Conservation (phyloP, 2,888 invertebrate species). For the Galeruca laticollis region DNA sequence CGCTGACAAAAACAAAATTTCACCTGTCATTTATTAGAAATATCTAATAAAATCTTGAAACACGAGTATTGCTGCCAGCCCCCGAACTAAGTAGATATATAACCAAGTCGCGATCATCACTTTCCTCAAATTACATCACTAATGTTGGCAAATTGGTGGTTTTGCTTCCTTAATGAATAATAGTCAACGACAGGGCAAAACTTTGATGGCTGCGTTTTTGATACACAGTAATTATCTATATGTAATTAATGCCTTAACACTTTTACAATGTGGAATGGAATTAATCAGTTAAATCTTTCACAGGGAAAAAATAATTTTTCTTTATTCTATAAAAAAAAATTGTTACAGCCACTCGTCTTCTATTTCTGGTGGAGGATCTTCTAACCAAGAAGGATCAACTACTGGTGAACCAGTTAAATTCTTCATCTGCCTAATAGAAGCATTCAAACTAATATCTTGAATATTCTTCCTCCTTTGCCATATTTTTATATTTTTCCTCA, state of each 20-base stretch:
- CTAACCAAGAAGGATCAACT: conserved; percentile 49
- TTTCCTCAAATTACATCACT: conserved; percentile 44
- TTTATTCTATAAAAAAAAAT: conserved; percentile 2
- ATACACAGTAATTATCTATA: conserved; percentile 42
- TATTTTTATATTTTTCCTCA: conserved; percentile 56
- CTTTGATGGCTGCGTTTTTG: conserved; percentile 42
- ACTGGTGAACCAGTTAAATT: conserved; percentile 48
- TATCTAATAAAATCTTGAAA: background rate
- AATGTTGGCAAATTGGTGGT: conserved; percentile 46
- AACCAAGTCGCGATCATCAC: conserved; percentile 39
- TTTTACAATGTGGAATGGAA: conserved; percentile 18
- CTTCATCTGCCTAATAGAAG: conserved; percentile 59
- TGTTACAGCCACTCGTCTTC: conserved; percentile 17
- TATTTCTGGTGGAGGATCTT: conserved; percentile 37
- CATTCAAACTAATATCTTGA: conserved; percentile 57
- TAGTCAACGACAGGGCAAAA: conserved; percentile 40
- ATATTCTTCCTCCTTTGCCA: conserved; percentile 54
- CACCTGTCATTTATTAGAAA: too few relatives aligned
- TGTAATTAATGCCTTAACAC: conserved; percentile 39
- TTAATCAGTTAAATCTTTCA: conserved; percentile 31
- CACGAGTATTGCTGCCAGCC: background rate
- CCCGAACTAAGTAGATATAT: conserved; percentile 18
- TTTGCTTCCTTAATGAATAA: conserved; percentile 48
- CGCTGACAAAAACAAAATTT: too few relatives aligned
- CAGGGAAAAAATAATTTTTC: conserved; percentile 9